These are phyloP conservation scores for Calosoma granatense DNA, from an alignment of 1,140 invertebrate genomes.

Conservation along the genomic window DNA sequence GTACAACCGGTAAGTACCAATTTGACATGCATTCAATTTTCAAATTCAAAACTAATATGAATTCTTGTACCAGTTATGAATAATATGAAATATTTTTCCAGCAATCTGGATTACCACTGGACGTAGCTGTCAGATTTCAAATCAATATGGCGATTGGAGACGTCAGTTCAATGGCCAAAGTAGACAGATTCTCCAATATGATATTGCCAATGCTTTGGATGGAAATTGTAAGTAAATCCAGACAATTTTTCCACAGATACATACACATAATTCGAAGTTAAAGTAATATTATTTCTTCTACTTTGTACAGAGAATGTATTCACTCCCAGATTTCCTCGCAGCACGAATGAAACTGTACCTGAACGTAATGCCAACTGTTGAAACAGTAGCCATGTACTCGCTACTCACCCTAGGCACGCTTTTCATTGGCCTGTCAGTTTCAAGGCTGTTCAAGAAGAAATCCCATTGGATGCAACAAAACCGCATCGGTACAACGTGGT, in stretches of 20 bases:
- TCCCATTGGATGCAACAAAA: background rate
- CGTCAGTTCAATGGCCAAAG: slow-evolving; percentile 47
- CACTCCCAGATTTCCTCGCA: slow-evolving; percentile 47
- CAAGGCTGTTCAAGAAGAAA: slow-evolving; percentile 18
- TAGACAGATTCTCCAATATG: slow-evolving; percentile 52
- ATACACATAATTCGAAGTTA: background rate
- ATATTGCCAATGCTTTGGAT: slow-evolving; percentile 69
- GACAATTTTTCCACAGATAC: background rate
- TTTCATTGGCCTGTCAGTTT: slow-evolving; percentile 37
- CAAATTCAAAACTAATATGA: slow-evolving; percentile 8
- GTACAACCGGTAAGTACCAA: slow-evolving; percentile 53
- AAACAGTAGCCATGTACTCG: slow-evolving; percentile 46
- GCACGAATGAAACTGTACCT: slow-evolving; percentile 61
- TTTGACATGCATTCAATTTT: too few species aligned
- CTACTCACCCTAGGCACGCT: slow-evolving; percentile 43
- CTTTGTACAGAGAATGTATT: slow-evolving; percentile 51
- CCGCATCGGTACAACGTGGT: background rate
- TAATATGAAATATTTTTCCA: slow-evolving; percentile 28
- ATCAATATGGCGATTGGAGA: slow-evolving; percentile 72
- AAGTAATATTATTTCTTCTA: background rate
- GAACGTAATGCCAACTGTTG: slow-evolving; percentile 51
- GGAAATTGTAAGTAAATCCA: slow-evolving; percentile 65
- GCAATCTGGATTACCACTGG: slow-evolving; percentile 62
- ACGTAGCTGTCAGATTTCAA: slow-evolving; percentile 64
- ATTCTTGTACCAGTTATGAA: too few species aligned